phyloP scores from a whole-genome alignment of 2,888 invertebrate species.

The Busseola fusca region DNA sequence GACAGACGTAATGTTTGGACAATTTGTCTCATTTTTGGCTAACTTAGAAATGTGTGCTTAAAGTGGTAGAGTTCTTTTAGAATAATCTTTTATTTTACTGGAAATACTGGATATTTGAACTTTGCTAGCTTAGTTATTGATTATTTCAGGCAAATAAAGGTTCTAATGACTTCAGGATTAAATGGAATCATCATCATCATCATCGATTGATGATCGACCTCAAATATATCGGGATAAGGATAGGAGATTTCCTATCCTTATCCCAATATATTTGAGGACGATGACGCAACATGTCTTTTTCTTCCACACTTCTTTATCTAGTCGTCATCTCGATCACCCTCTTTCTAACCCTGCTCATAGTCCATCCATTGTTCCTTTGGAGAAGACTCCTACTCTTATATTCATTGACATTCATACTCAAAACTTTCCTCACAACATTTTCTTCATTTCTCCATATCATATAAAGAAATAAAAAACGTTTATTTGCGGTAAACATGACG shows the following conservation, averaged over 20 bases:
- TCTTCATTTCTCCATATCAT: not conserved
- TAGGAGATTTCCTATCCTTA: not conserved
- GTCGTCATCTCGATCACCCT: not conserved
- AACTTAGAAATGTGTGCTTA: slow-evolving; percentile 8
- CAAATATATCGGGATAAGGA: too few species aligned
- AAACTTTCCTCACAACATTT: not conserved
- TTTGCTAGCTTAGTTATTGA: not conserved
- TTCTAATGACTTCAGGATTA: not conserved
- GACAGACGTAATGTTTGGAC: not conserved
- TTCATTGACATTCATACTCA: not conserved
- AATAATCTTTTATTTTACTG: not conserved
- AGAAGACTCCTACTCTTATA: too few species aligned
- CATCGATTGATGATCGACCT: too few species aligned
- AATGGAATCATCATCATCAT: not conserved
- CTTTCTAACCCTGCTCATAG: not conserved
- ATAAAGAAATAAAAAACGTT: too few species aligned
- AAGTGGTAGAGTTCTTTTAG: not conserved
- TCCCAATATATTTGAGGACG: rapidly evolving
- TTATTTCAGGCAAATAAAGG: not conserved
- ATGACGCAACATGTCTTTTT: not conserved
- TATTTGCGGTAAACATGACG: too few species aligned
- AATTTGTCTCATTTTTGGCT: slow-evolving; percentile 34
- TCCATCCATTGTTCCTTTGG: not conserved
- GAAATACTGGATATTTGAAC: not conserved
- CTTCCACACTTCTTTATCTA: not conserved